Evolutionary conservation across 1,140 invertebrate genomes (phyloP), one percentile per base, ranked within the genome.

Genomic region (Yoshiicerus persimilis): DNA sequence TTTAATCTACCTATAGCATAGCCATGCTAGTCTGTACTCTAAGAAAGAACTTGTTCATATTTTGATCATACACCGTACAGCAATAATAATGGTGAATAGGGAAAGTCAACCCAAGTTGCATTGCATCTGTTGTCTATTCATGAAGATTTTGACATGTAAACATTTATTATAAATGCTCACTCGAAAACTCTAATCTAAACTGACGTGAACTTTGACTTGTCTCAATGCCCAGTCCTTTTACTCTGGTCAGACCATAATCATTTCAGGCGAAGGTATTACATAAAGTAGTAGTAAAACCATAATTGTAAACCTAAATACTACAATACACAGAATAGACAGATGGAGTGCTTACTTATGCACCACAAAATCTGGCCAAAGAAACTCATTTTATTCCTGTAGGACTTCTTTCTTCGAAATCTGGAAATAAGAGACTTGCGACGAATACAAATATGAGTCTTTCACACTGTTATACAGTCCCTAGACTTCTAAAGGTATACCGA

Each of bases 191-290:
- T 77, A 77, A 77, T 77, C 70, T 77, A 38, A 34, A 80, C 13
- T 80, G 75, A 80, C 75, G 34, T 80, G 75, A 38, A 20, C 75
- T 80, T 38, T 80, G 75, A 80, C 75, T 80, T 80, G 75, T 80
- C 32, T 80, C 16, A 66, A 66, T 66, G 64, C 27, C 27, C 64
- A 70, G 64, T 30, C 11, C 23, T 27, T 9, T 70, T 25, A 70
- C 13, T 70, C 9, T 70, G 23, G 27, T 9, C 25, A 25, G 20
- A 70, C 23, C 64, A 39, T 64, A 70, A 70, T 70, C 23, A 25
- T 30, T 11, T 3, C 23, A 10, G 8, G 39, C 16, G 39, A n/a
- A n/a, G n/a, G n/a, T n/a, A n/a, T n/a, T n/a, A n/a, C n/a, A n/a
- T n/a, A n/a, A n/a, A n/a, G n/a, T 5, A 56, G 4, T 56, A 56